Evolutionary conservation across 92 coral and sea anemone species (phyloP).

Genomic region (Porites rus): DNA sequence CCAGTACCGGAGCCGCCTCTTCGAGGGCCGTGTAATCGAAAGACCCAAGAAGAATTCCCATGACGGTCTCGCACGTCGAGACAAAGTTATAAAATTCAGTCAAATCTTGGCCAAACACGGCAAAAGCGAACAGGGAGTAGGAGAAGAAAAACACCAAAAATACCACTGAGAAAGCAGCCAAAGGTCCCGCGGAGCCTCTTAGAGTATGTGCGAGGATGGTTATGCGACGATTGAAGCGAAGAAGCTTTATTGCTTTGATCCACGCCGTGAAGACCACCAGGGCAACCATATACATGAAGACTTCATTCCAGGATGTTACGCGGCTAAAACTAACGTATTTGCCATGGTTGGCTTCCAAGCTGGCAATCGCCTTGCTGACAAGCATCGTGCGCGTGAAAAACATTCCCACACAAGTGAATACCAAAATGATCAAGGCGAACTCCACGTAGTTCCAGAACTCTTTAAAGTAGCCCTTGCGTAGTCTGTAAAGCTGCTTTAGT

Average conservation of each 20-base stretch:
- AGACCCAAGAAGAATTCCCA: slow-evolving; percentile 89
- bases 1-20: slow-evolving; percentile 77
- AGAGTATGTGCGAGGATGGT: slow-evolving; percentile 83
- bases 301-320: slow-evolving; percentile 90
- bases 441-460: slow-evolving; percentile 94
- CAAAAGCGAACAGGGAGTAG: slow-evolving; percentile 87
- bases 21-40: slow-evolving; percentile 85
- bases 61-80: slow-evolving; percentile 84
- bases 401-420: slow-evolving; percentile 80
- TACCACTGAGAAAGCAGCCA: slow-evolving; percentile 87
- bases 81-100: slow-evolving; percentile 72
- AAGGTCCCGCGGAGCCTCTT: slow-evolving; percentile 86
- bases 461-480: slow-evolving; percentile 76
- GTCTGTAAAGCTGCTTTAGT: slow-evolving; percentile 82
- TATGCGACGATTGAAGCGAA: slow-evolving; percentile 88
- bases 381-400: slow-evolving; percentile 81
- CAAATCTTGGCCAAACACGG: slow-evolving; percentile 85
- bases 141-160: slow-evolving; percentile 88
- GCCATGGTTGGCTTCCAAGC: slow-evolving; percentile 65
- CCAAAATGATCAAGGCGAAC: slow-evolving; percentile 72
- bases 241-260: slow-evolving; percentile 86
- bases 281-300: slow-evolving; percentile 83
- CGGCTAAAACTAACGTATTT: slow-evolving; percentile 83
- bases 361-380: slow-evolving; percentile 72
- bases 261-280: slow-evolving; percentile 86